phyloP scores from a whole-genome alignment of 2,888 invertebrate species.

The Seladonia tumulorum region DNA sequence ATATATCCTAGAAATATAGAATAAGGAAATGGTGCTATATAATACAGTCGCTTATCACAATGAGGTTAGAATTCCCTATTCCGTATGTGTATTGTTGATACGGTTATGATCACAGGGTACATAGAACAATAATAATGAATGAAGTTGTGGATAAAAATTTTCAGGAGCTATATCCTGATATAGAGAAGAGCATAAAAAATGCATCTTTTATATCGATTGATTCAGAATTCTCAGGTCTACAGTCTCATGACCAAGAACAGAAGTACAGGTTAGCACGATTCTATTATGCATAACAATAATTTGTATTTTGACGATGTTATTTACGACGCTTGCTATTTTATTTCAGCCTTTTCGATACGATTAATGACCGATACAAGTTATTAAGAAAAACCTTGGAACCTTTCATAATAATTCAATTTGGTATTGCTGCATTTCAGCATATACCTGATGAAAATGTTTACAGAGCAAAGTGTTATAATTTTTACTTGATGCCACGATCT shows the following conservation, averaged over 20 bases:
- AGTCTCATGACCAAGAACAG: slow-evolving; percentile 82
- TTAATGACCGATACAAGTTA: slow-evolving; percentile 86
- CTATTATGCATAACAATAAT: background rate
- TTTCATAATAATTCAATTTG: slow-evolving; percentile 89
- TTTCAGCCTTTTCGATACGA: slow-evolving; percentile 87
- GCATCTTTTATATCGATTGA: slow-evolving; percentile 89
- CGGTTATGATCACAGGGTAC: background rate
- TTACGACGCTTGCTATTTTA: slow-evolving; percentile 20
- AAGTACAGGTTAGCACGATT: slow-evolving; percentile 85
- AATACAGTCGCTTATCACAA: background rate
- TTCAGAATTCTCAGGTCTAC: slow-evolving; percentile 90
- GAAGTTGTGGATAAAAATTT: slow-evolving; percentile 88
- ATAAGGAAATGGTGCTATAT: background rate
- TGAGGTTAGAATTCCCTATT: background rate
- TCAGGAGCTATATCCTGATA: slow-evolving; percentile 85
- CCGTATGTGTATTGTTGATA: background rate
- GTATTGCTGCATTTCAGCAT: slow-evolving; percentile 88
- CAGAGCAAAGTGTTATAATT: slow-evolving; percentile 87
- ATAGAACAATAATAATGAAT: slow-evolving; percentile 84
- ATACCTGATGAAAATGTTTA: slow-evolving; percentile 87
- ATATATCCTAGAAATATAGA: background rate
- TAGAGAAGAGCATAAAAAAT: slow-evolving; percentile 86
- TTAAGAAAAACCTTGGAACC: slow-evolving; percentile 84
- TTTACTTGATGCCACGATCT: slow-evolving; percentile 88
- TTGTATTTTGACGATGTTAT: background rate